These are phyloP conservation scores for Patella pellucida DNA, from an alignment of 2,888 invertebrate species.

Conservation along the genomic window DNA sequence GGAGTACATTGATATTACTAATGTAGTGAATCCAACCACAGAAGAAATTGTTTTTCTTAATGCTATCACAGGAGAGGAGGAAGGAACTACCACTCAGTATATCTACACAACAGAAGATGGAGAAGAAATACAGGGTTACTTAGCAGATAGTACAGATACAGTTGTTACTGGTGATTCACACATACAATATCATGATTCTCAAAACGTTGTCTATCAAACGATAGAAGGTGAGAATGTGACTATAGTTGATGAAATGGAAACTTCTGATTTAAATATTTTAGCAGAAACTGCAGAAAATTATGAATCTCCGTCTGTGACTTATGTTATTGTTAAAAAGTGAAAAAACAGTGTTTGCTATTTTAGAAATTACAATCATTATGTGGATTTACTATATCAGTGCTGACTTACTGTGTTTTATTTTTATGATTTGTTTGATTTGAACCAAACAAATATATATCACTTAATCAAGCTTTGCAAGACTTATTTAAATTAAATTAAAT, in stretches of 20 bases:
- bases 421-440: too few relatives aligned
- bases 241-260: constrained; percentile 1
- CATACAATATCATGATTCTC: neutral
- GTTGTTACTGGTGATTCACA: neutral
- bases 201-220: neutral
- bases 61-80: neutral
- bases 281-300: constrained; percentile 9
- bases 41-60: neutral
- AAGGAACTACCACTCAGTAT: neutral
- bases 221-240: constrained; percentile 1
- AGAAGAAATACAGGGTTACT: neutral
- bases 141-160: neutral
- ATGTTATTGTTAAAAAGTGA: constrained; percentile 5
- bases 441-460: too few relatives aligned
- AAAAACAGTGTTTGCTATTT: too few relatives aligned
- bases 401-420: too few relatives aligned
- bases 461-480: too few relatives aligned
- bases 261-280: neutral
- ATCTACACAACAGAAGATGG: constrained; percentile 2
- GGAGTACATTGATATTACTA: neutral
- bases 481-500: too few relatives aligned
- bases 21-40: neutral
- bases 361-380: too few relatives aligned
- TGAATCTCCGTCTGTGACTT: neutral
- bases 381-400: too few relatives aligned